Evolutionary conservation across 2,113 vertebrate genomes (phyloP).

Genomic region (Phylloscopus trochilus): DNA sequence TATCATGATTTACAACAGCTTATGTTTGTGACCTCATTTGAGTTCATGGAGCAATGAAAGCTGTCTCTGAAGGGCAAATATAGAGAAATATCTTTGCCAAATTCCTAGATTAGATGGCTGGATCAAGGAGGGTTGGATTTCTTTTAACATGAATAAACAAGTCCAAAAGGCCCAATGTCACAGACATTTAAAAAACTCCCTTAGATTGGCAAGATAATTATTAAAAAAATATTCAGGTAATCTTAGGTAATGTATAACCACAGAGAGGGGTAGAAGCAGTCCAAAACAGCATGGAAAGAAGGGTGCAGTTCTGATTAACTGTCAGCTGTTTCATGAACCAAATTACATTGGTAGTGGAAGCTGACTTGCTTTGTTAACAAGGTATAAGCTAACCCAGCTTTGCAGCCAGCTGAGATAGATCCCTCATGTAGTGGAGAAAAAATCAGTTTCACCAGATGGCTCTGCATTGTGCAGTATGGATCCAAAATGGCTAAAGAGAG

Average conservation of each 20-base stretch:
- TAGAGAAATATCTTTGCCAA: not conserved
- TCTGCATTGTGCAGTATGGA: not conserved
- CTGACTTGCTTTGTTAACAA: not conserved
- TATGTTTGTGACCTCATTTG: not conserved
- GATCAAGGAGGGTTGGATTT: not conserved
- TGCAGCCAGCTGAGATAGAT: not conserved
- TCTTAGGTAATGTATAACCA: not conserved
- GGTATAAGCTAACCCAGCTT: not conserved
- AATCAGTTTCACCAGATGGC: not conserved
- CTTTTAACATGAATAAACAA: not conserved
- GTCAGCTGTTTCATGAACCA: not conserved
- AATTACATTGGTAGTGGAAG: not conserved
- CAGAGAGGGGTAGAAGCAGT: not conserved
- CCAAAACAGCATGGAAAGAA: not conserved
- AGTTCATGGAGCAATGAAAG: not conserved
- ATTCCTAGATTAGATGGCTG: not conserved
- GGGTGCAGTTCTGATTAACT: not conserved
- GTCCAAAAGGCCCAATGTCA: not conserved
- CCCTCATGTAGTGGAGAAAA: not conserved
- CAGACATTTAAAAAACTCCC: accelerated
- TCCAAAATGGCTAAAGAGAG: not conserved
- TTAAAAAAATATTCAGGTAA: not conserved
- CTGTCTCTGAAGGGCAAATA: not conserved
- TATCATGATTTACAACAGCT: not conserved
- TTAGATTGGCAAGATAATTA: not conserved